Evolutionary conservation across 2,113 vertebrate species (phyloP).

Genomic region (Tretioscincus oriximinensis): DNA sequence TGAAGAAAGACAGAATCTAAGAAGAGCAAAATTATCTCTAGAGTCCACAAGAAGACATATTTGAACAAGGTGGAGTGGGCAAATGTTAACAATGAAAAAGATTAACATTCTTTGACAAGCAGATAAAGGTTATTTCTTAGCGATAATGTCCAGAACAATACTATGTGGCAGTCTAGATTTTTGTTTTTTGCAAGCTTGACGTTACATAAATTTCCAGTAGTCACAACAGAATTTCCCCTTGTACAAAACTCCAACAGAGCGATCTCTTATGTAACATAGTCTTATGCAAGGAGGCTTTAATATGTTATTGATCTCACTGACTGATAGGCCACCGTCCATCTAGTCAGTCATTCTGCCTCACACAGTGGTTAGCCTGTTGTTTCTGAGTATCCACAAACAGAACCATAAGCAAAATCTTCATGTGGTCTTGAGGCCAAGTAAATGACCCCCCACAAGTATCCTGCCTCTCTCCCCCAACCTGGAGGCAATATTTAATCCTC

Average conservation of each 20-base stretch:
- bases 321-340: no score
- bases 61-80: background rate
- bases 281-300: no score
- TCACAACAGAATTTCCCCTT: background rate
- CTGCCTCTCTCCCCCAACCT: no score
- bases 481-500: no score
- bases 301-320: no score
- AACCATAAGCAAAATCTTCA: no score
- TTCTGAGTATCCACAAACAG: no score
- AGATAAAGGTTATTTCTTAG: conserved; percentile 6
- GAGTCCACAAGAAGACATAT: background rate
- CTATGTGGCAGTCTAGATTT: background rate
- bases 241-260: background rate
- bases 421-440: no score
- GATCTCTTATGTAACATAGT: no score
- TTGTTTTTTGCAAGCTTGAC: background rate
- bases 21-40: background rate
- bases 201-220: background rate
- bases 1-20: conserved; percentile 4
- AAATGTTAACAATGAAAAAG: conserved; percentile 10
- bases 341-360: no score
- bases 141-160: conserved; percentile 1
- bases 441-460: no score
- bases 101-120: conserved; percentile 9
- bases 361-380: no score